Evolutionary conservation across 2,797 vertebrate species (phyloP), one percentile per base, ranked within the genome.

Genomic region (Schizothorax lantsangensis): DNA sequence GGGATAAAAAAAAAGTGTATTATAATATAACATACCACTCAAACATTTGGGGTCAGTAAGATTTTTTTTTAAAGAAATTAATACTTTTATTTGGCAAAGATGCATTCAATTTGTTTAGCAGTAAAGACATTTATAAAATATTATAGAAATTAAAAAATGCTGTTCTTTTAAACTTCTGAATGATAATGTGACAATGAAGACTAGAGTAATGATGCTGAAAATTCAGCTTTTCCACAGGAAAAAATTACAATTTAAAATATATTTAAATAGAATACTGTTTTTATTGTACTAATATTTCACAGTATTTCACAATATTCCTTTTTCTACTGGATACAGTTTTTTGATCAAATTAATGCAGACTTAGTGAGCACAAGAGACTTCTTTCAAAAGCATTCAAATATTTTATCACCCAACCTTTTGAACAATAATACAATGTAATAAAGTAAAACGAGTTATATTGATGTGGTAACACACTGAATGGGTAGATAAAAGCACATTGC

Each of bases 401-500:
- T 3, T 23, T 23, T 15, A 72, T n/a, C 21, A n/a, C 23, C 6
- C 40, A 73, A 45, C 23, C 23, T 11, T 75, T 33, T 19, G 15
- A 75, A 74, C 15, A 40, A 49, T 66, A 40, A 21, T n/a, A 38
- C 36, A 38, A 23, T 23, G 49, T n/a, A 54, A 36, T 19, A 54
- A 21, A 36, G n/a, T 33, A 66, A 66, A 30, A 66, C 14, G 17
- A 17, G 15, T 64, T 14, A 6, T 19, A 21, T 54, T 21, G 12
- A 17, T 64, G 64, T 36, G 64, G 64, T 36, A 36, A 68, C 15
- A 7, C 64, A 57, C 36, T 59, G 66, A 78, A 81, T 59, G 19
- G 77, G 74, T 74, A 72, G 75, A 71, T 72, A 64, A 87, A 84
- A 81, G 26, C 38, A 83, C 69, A 36, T 23, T 8, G 7, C 74